These are phyloP conservation scores for Chelonia mydas DNA, from an alignment of 2,797 vertebrate species.

Conservation along the genomic window DNA sequence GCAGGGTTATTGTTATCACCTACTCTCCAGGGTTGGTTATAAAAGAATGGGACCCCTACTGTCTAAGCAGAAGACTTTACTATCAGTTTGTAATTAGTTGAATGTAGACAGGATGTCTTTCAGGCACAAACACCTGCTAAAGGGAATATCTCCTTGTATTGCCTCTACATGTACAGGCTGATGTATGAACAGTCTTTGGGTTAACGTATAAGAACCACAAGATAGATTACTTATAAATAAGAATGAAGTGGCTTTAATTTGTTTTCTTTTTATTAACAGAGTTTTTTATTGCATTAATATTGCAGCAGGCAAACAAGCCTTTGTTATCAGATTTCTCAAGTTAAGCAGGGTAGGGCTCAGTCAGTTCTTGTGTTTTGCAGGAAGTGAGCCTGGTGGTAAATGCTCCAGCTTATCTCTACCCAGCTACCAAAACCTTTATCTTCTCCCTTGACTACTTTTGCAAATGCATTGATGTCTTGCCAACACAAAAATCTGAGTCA, in stretches of 20 bases:
- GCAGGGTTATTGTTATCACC: not conserved
- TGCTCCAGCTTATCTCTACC: not conserved
- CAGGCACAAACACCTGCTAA: not conserved
- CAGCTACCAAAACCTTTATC: not conserved
- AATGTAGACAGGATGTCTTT: not conserved
- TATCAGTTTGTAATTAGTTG: not conserved
- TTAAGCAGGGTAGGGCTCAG: rapidly evolving
- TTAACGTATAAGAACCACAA: not conserved
- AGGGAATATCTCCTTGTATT: not conserved
- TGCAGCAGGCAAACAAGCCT: not conserved
- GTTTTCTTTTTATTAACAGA: not conserved
- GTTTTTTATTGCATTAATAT: not conserved
- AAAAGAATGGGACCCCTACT: not conserved
- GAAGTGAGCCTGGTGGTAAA: not conserved
- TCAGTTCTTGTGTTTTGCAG: not conserved
- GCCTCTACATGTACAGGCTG: not conserved
- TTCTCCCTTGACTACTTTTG: not conserved
- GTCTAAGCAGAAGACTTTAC: not conserved
- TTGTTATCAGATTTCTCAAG: not conserved
- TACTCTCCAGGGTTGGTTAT: not conserved
- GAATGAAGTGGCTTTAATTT: not conserved
- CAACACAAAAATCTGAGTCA: not conserved
- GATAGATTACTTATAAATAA: not conserved
- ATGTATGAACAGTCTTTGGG: not conserved
- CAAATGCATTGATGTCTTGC: not conserved